These are phyloP conservation scores for Synergus laeviventris DNA, from an alignment of 2,888 invertebrate species.

Conservation along the genomic window DNA sequence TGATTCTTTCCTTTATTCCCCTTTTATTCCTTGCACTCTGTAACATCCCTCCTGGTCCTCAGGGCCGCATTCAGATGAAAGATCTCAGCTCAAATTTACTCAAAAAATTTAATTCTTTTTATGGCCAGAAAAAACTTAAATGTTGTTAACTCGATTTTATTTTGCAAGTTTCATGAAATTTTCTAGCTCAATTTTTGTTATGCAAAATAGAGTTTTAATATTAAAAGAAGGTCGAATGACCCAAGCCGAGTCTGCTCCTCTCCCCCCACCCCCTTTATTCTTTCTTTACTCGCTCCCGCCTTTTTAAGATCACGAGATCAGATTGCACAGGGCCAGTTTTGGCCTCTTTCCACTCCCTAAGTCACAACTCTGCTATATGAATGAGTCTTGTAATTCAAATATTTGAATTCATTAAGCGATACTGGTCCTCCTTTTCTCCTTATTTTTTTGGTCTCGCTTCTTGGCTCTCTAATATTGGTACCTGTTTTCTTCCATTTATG, in stretches of 20 bases:
- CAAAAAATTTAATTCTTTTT: neutral
- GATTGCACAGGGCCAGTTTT: constrained; percentile 62
- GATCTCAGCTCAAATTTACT: neutral
- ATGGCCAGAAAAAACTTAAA: no score
- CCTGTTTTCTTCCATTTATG: constrained; percentile 32
- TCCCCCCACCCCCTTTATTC: constrained; percentile 2
- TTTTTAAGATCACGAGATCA: constrained; percentile 64
- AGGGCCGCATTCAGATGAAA: neutral
- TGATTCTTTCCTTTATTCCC: constrained; percentile 56
- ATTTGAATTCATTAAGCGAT: constrained; percentile 68
- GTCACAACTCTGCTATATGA: constrained; percentile 57
- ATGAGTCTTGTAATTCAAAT: constrained; percentile 65
- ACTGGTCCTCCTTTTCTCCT: constrained; percentile 23
- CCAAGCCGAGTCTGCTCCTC: neutral
- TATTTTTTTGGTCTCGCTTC: constrained; percentile 38
- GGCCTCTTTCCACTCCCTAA: constrained; percentile 44
- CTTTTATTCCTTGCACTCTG: constrained; percentile 13
- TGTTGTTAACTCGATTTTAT: neutral
- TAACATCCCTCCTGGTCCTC: neutral
- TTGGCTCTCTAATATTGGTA: constrained; percentile 16
- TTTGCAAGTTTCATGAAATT: neutral
- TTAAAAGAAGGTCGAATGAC: neutral
- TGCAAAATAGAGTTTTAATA: neutral
- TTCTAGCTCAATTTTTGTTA: neutral
- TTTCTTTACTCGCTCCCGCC: constrained; percentile 59